These are phyloP conservation scores for Liasis olivaceus DNA, from an alignment of 2,797 vertebrate genomes.

Conservation along the genomic window DNA sequence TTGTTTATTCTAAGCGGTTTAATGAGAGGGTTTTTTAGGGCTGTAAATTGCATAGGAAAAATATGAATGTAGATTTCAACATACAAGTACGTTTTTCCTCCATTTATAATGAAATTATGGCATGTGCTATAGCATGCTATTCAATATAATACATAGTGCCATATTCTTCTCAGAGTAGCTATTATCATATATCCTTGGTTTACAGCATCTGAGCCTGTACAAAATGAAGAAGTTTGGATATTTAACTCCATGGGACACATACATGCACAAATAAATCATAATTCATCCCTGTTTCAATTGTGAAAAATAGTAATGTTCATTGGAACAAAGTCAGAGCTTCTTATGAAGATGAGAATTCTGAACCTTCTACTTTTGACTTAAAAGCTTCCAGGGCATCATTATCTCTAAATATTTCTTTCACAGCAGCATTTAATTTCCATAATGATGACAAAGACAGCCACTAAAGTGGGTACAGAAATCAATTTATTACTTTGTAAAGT, in stretches of 20 bases:
- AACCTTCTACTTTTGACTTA: neutral
- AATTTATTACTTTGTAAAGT: too few species aligned
- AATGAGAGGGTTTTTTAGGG: neutral
- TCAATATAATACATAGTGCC: neutral
- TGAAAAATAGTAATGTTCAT: too few species aligned
- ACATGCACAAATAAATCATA: neutral
- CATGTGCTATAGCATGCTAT: neutral
- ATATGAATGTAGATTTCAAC: neutral
- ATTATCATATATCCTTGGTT: neutral
- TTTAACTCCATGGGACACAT: neutral
- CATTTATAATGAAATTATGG: neutral
- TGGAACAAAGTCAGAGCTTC: neutral
- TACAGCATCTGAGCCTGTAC: neutral
- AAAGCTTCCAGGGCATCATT: neutral
- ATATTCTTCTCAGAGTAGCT: neutral
- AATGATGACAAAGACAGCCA: neutral
- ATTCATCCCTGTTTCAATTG: neutral
- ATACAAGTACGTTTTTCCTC: neutral
- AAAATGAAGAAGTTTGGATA: neutral
- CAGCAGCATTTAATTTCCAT: neutral
- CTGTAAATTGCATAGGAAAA: neutral
- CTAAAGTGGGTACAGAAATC: neutral
- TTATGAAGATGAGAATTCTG: neutral
- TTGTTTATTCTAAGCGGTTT: neutral
- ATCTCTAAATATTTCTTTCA: constrained; percentile 39